A percentile compares a stretch with the other conserved stretches of the same genome.
phyloP scores from a whole-genome alignment of 2,113 vertebrate species.

The Callionymus lyra region DNA sequence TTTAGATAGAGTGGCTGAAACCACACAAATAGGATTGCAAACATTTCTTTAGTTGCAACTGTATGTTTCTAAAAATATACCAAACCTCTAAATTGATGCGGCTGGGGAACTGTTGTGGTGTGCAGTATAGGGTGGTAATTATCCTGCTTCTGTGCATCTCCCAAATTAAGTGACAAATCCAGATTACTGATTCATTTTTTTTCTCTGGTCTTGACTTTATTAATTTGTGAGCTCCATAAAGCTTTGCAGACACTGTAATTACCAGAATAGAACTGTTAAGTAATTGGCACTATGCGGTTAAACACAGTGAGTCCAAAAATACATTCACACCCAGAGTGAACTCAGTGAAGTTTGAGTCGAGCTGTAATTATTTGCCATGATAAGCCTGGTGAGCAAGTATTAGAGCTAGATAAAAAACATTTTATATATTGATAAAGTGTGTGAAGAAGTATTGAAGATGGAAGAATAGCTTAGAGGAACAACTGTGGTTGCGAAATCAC shows the following conservation, averaged over 20 bases:
- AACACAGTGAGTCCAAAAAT: constrained; percentile 3
- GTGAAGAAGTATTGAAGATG: too few relatives aligned
- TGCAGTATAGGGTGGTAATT: constrained; percentile 31
- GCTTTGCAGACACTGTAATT: constrained; percentile 25
- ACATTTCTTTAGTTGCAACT: too few relatives aligned
- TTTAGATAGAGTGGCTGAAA: too few relatives aligned
- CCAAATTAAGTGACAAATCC: constrained; percentile 47
- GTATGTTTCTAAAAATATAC: neutral
- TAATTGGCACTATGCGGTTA: constrained; percentile 37
- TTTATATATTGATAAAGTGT: too few relatives aligned
- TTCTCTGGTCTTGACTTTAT: constrained; percentile 22
- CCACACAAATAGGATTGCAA: too few relatives aligned
- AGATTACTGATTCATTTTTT: constrained; percentile 33
- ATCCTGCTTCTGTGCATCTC: constrained; percentile 14
- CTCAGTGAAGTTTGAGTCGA: too few relatives aligned
- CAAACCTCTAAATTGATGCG: neutral
- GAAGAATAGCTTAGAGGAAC: too few relatives aligned
- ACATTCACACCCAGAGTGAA: too few relatives aligned
- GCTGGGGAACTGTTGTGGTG: constrained; percentile 16
- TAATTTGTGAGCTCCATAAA: constrained; percentile 26
- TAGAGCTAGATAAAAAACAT: too few relatives aligned
- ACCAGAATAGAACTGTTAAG: constrained; percentile 21
- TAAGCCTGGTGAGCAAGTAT: too few relatives aligned
- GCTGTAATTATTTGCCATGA: too few relatives aligned
- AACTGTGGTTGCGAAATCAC: too few relatives aligned